These are phyloP conservation scores for Orthonyx spaldingii DNA, from an alignment of 2,113 vertebrate species.

Conservation along the genomic window DNA sequence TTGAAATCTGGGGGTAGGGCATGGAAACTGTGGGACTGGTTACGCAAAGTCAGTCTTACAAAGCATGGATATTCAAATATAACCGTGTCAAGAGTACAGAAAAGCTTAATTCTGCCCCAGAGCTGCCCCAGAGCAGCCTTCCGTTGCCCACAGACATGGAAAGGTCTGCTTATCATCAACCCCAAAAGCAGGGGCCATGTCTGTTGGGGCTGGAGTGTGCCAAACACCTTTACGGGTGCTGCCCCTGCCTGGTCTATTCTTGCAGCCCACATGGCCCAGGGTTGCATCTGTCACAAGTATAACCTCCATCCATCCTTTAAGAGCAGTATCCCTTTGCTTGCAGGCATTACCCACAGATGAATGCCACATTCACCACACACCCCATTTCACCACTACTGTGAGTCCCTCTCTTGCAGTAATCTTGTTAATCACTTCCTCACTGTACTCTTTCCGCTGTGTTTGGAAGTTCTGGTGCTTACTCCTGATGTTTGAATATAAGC, in stretches of 20 bases:
- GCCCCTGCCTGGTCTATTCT: neutral
- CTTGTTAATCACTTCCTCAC: neutral
- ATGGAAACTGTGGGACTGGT: neutral
- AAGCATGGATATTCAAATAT: accelerated
- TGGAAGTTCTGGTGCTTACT: neutral
- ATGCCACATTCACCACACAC: neutral
- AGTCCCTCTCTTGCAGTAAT: neutral
- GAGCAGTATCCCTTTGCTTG: neutral
- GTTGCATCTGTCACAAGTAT: neutral
- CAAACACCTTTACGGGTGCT: neutral
- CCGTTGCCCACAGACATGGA: neutral
- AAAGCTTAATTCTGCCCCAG: neutral
- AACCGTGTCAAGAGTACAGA: neutral
- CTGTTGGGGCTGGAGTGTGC: neutral
- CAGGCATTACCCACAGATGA: neutral
- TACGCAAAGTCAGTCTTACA: neutral
- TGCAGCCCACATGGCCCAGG: accelerated
- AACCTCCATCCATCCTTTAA: too few species aligned
- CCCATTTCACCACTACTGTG: neutral
- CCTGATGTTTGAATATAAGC: neutral
- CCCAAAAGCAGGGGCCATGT: neutral
- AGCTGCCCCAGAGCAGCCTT: neutral
- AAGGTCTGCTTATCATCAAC: neutral
- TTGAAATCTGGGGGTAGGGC: neutral
- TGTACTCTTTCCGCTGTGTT: neutral